These are phyloP conservation scores for Squalus acanthias DNA, from an alignment of 2,797 vertebrate species.

Conservation along the genomic window DNA sequence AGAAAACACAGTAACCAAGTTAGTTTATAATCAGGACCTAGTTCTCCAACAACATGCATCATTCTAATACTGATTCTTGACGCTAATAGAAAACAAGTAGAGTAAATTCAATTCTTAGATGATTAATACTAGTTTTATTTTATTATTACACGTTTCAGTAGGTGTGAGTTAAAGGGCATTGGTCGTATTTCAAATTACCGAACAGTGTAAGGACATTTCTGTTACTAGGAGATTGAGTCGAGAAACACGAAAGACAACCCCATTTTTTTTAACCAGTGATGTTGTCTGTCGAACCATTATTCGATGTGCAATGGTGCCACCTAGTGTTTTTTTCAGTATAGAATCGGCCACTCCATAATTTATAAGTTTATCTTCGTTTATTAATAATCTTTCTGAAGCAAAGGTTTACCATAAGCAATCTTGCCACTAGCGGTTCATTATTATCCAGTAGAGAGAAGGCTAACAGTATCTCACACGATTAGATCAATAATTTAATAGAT, in stretches of 20 bases:
- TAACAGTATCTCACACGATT: neutral
- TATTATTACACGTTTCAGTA: neutral
- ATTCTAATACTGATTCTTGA: neutral
- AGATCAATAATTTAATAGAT: neutral
- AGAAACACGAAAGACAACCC: neutral
- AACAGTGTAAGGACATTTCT: neutral
- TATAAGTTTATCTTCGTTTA: neutral
- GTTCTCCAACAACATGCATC: neutral
- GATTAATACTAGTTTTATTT: neutral
- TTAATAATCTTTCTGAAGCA: neutral
- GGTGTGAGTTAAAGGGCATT: neutral
- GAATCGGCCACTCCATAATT: neutral
- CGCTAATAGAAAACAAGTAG: neutral
- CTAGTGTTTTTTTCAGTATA: neutral
- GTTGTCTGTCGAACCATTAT: neutral
- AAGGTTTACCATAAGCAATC: neutral
- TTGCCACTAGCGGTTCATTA: neutral
- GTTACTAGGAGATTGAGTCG: no score
- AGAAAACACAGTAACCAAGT: neutral
- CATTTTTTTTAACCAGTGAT: neutral
- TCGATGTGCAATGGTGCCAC: constrained; percentile 26
- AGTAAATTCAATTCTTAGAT: neutral
- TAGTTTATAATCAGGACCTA: neutral
- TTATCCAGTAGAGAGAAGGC: neutral
- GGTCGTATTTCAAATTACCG: neutral